Percentiles rank a stretch among this genome's conserved stretches.
Conservation (phyloP, 2,888 invertebrate genomes). For the Andrena fulva region DNA sequence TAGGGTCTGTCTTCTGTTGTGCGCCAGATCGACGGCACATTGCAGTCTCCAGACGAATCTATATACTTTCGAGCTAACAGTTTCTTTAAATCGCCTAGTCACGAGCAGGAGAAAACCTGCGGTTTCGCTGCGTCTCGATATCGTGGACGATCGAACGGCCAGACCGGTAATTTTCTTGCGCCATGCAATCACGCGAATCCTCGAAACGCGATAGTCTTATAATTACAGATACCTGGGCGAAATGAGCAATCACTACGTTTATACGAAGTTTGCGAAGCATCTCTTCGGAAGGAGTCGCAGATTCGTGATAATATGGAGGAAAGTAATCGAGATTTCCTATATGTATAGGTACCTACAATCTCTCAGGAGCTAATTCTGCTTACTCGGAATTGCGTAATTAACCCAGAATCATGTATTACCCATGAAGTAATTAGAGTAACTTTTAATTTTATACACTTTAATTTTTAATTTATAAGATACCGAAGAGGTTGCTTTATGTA, state of each 20-base stretch:
- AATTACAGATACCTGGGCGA: constrained; percentile 27
- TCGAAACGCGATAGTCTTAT: constrained; percentile 25
- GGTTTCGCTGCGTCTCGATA: constrained; percentile 3
- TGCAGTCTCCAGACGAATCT: constrained; percentile 2
- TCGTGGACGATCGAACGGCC: constrained; percentile 15
- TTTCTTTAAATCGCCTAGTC: not conserved
- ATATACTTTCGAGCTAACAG: not conserved
- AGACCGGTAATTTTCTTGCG: constrained; percentile 29
- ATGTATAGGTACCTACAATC: not conserved
- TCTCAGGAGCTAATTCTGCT: too few relatives aligned
- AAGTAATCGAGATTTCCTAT: not conserved
- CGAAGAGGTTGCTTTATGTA: too few relatives aligned
- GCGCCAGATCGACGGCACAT: constrained; percentile 15
- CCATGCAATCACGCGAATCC: constrained; percentile 33
- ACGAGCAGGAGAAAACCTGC: not conserved
- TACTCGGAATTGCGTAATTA: too few relatives aligned
- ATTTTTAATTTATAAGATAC: too few relatives aligned
- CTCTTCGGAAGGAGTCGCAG: constrained; percentile 3
- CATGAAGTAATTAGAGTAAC: too few relatives aligned
- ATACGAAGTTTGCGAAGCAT: constrained; percentile 14
- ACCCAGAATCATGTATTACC: too few relatives aligned
- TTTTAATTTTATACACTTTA: too few relatives aligned
- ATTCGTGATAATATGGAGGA: not conserved
- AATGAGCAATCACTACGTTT: constrained; percentile 20
- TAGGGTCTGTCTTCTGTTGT: constrained; percentile 23